A percentile compares a stretch with the other conserved stretches of the same genome.
phyloP scores from a whole-genome alignment of 2,888 invertebrate genomes.

The Microchrysa polita region DNA sequence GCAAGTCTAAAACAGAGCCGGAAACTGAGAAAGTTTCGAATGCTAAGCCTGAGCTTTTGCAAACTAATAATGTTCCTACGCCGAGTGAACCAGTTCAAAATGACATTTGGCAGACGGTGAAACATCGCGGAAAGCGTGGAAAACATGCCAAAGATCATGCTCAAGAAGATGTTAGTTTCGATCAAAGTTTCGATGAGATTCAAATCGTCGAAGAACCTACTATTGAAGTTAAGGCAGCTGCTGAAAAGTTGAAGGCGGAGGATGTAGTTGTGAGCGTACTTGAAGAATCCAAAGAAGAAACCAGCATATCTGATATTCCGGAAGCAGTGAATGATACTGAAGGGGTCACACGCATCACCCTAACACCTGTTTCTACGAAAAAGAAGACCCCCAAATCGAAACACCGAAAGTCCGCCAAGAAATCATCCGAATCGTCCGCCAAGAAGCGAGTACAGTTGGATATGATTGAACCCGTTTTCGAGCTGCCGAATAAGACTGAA shows the following conservation, averaged over 20 bases:
- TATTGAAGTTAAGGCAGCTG: background rate
- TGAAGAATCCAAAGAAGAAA: background rate
- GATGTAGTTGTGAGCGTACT: background rate
- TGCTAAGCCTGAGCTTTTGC: too few relatives aligned
- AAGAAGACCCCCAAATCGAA: slow-evolving; percentile 40
- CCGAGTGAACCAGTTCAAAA: background rate
- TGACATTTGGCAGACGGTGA: slow-evolving; percentile 48
- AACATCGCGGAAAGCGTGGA: slow-evolving; percentile 46
- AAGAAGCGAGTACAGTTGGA: slow-evolving; percentile 43
- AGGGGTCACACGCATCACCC: background rate
- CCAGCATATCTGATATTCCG: background rate
- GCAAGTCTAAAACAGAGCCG: background rate
- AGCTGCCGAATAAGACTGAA: slow-evolving; percentile 42
- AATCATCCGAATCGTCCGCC: slow-evolving; percentile 1
- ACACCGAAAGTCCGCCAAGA: slow-evolving; percentile 40
- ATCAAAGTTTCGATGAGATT: background rate
- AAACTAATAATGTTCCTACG: background rate
- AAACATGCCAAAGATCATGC: slow-evolving; percentile 30
- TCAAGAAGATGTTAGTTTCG: background rate
- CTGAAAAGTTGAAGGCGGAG: background rate
- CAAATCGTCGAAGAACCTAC: background rate
- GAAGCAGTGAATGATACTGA: background rate
- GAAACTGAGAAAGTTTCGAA: background rate
- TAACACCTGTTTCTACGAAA: background rate
- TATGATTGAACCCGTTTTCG: slow-evolving; percentile 15